A percentile compares a stretch with the other conserved stretches of the same genome.
Conservation (phyloP, 1,140 invertebrate species). For the Heliconius nattereri region DNA sequence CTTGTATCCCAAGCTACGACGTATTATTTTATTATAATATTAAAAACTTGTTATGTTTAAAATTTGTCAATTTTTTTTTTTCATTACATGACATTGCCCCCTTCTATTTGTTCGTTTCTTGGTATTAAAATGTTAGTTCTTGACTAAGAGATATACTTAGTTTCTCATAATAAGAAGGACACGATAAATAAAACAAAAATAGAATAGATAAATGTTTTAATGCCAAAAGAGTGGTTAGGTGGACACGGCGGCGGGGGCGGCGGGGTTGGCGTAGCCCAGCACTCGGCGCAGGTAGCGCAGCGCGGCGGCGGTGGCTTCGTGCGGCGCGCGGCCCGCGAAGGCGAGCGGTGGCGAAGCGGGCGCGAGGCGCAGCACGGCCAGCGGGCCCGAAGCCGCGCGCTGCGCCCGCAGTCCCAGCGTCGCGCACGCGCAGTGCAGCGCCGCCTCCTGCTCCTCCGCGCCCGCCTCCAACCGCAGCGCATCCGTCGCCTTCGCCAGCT, state of each 20-base stretch:
- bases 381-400: conserved; percentile 17
- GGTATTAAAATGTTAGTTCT: too few relatives aligned
- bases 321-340: conserved; percentile 35
- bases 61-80: too few relatives aligned
- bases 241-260: not conserved
- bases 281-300: conserved; percentile 48
- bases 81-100: too few relatives aligned
- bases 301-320: conserved; percentile 42
- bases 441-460: conserved; percentile 25
- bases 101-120: too few relatives aligned
- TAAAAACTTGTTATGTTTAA: too few relatives aligned
- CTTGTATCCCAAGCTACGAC: too few relatives aligned
- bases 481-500: conserved; percentile 23
- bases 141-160: too few relatives aligned
- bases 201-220: too few relatives aligned
- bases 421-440: conserved; percentile 38
- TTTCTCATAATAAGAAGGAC: too few relatives aligned
- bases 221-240: not conserved
- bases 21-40: too few relatives aligned
- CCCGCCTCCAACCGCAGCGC: conserved; percentile 21
- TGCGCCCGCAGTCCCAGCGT: conserved; percentile 32
- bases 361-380: conserved; percentile 43
- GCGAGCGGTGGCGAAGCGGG: conserved; percentile 48
- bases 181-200: not conserved
- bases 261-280: not conserved